Evolutionary conservation across 2,888 invertebrate genomes (phyloP), one percentile per base, ranked within the genome.

Genomic region (Pharmacophagus antenor): DNA sequence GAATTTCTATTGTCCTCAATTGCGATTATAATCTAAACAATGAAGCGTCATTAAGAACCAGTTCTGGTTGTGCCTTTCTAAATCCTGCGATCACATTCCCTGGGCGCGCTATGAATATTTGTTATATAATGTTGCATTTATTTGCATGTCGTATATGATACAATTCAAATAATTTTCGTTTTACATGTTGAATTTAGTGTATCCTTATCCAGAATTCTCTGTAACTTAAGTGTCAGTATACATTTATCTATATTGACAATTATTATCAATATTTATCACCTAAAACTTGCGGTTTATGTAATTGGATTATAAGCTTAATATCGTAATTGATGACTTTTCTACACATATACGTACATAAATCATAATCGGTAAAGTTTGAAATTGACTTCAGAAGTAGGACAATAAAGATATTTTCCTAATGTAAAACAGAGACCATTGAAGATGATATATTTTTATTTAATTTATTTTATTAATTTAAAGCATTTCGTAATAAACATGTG

Each of bases 1-100:
- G 61, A 52, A 61, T 61, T 56, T 41, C 56, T 49, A 61, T 61
- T 61, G 61, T 61, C 41, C 50, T 47, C 56, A 51, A 52, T 48
- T 48, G 46, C 41, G 61, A 61, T 61, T 52, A 41, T 23, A 52
- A 61, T 61, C 61, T 61, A 47, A 61, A 61, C 61, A 61, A 61
- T 56, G 56, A 56, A 56, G 61, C 47, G 56, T 61, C 56, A 56
- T 61, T 61, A 56, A 51, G 27, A 52, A 56, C 56, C 51, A 46
- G 61, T 56, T 52, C 47, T 25, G 37, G n/a, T 27, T 44, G 44
- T n/a, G 54, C 61, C 61, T 61, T 61, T 61, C 61, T 61, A 61
- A 61, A 61, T 56, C 56, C 56, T 56, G 56, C 47, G 25, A 47
- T 51, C 56, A 37, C 25, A 27, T 47, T 41, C 41, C 51, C 41